Evolutionary conservation across 2,888 invertebrate genomes (phyloP), one percentile per base, ranked within the genome.

Genomic region (Endomychus coccineus): DNA sequence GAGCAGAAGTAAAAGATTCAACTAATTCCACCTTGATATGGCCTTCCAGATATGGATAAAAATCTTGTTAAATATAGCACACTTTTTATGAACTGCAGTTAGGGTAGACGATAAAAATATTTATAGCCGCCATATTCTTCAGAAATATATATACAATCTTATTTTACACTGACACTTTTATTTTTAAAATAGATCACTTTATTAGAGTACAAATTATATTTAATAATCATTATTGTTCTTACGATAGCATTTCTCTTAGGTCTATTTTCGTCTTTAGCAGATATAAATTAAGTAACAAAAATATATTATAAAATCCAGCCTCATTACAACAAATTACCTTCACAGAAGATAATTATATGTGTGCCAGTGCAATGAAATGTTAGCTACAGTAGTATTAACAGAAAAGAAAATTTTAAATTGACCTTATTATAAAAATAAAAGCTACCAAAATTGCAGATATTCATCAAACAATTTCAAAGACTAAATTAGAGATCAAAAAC

Each of bases 11-110:
- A 60, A 57, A 56, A 56, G 58, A 58, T 61, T 60, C 57, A 56
- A 52, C 51, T 44, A 47, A 51, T 57, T 60, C 55, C 52, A 53
- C 51, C 55, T 52, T 64, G 66, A 66, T 66, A 66, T 66, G 66
- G 64, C 66, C 65, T 64, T 62, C 59, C 58, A 60, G 66, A 67
- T 66, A 66, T 67, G 65, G 62, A 61, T 59, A 54, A 57, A 55
- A 59, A 57, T 54, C 52, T 53, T 59, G 55, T 48, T 59, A 49
- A 49, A 49, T 58, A 61, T 60, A 61, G 59, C 61, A 60, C 61
- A 59, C 54, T 54, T 54, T 52, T 44, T 53, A 52, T 52, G 47
- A 42, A 40, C 38, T 50, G 49, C 48, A 52, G 51, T 55, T 56
- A 52, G 58, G 58, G n/a, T n/a, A n/a, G n/a, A n/a, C n/a, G n/a